Percentiles rank a stretch among this genome's conserved stretches.
These are phyloP conservation scores for Bradypodion ventrale DNA, from an alignment of 2,797 vertebrate genomes.

Conservation along the genomic window DNA sequence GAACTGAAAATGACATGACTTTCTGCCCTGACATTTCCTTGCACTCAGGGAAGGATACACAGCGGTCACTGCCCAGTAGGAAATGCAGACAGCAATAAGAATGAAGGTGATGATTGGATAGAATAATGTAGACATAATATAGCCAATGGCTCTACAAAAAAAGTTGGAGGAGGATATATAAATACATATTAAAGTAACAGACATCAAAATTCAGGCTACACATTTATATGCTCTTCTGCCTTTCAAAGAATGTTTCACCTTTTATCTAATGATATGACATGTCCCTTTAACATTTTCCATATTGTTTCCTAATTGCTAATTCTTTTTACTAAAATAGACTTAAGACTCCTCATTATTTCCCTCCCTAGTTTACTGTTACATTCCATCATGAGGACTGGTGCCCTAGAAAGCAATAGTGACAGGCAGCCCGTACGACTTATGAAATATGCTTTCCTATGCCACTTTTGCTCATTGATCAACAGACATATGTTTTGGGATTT, in stretches of 20 bases:
- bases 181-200: conserved; percentile 30
- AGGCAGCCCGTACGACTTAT: too few species aligned
- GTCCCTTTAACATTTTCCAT: background rate
- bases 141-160: conserved; percentile 86
- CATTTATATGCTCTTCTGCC: background rate
- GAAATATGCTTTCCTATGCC: too few species aligned
- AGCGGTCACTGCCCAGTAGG: conserved; percentile 92
- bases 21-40: background rate
- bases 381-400: background rate
- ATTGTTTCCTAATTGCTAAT: background rate
- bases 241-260: background rate
- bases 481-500: too few species aligned
- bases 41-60: conserved; percentile 87
- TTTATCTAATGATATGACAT: background rate
- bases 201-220: background rate
- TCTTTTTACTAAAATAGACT: background rate
- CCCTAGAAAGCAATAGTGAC: background rate
- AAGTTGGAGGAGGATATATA: conserved; percentile 49
- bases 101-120: conserved; percentile 93
- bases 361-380: background rate
- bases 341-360: background rate
- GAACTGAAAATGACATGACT: background rate
- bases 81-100: conserved; percentile 90
- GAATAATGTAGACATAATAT: conserved; percentile 89
- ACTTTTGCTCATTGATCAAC: too few species aligned